Conservation (phyloP, 2,113 vertebrate genomes). For the Pavo muticus region DNA sequence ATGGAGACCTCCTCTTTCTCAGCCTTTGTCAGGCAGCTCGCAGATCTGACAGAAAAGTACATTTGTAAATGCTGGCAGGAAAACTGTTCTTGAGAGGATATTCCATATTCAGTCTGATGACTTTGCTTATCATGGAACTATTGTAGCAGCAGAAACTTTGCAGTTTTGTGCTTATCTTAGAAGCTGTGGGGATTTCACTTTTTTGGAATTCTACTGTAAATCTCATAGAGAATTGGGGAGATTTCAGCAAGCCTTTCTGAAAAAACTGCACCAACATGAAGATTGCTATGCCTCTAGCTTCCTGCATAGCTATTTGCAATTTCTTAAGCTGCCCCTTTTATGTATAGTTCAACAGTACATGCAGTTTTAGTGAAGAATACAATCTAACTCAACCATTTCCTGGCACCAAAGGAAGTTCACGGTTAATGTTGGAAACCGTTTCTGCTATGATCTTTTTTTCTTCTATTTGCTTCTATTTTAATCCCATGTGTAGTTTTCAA, state of each 20-base stretch:
- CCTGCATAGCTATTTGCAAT: neutral
- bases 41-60: rapidly evolving
- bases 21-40: neutral
- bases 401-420: neutral
- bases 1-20: neutral
- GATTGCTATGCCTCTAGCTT: neutral
- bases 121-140: neutral
- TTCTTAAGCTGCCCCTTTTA: neutral
- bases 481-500: neutral
- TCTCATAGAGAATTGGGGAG: neutral
- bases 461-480: neutral
- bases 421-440: neutral
- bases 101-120: neutral
- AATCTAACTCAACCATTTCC: neutral
- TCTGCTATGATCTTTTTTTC: neutral
- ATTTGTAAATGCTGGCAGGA: neutral
- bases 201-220: neutral
- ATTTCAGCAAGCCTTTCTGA: neutral
- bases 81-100: neutral
- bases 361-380: rapidly evolving
- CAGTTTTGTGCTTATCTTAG: neutral
- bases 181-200: rapidly evolving
- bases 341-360: neutral
- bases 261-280: neutral
- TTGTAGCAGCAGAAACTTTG: neutral